Conservation (phyloP, 2,113 vertebrate species). For the Myiozetetes cayanensis region DNA sequence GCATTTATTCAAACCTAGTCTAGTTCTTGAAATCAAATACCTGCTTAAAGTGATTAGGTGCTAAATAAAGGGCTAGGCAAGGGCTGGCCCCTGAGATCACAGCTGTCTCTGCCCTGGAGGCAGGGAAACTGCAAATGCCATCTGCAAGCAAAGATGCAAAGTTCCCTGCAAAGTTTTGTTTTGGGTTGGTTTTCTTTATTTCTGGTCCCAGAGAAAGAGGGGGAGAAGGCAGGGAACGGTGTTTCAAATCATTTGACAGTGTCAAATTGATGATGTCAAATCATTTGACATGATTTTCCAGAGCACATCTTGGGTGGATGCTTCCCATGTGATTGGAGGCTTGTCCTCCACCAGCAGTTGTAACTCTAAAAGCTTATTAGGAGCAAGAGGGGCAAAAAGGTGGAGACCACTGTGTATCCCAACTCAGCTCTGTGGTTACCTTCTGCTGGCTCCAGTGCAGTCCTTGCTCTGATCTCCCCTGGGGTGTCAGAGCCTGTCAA, state of each 20-base stretch:
- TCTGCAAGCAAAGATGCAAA: background rate
- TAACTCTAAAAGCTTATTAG: background rate
- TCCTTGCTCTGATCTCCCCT: background rate
- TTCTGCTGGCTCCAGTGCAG: background rate
- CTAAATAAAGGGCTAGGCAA: background rate
- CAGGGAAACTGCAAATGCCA: background rate
- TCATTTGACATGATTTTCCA: accelerated
- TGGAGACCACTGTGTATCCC: accelerated
- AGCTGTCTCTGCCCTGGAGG: background rate
- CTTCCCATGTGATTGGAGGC: accelerated
- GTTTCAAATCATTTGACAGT: too few relatives aligned
- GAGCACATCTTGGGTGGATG: background rate
- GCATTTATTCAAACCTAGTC: background rate
- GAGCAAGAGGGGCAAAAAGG: accelerated
- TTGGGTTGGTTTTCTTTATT: background rate
- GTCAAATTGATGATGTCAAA: too few relatives aligned
- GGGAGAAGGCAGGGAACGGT: accelerated
- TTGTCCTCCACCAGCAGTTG: accelerated
- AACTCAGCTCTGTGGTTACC: background rate
- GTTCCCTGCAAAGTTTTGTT: background rate
- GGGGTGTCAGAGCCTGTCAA: background rate
- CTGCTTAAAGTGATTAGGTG: background rate
- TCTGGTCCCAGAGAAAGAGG: background rate
- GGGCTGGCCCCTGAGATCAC: background rate
- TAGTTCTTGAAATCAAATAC: background rate